phyloP scores from a whole-genome alignment of 2,113 vertebrate species.

The Ovis canadensis region DNA sequence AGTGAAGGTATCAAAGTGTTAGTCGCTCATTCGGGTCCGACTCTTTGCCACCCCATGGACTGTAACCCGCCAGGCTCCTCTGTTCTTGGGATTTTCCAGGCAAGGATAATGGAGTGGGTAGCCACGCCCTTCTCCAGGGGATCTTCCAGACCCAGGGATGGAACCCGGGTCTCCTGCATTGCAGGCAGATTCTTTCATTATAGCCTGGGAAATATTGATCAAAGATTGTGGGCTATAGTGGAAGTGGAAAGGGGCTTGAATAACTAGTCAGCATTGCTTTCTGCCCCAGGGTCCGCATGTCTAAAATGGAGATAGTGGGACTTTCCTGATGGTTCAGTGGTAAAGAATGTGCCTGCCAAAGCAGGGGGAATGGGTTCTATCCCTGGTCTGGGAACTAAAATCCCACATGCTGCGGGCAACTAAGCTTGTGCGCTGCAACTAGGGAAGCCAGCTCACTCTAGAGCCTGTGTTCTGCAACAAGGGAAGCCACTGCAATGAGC shows the following conservation, averaged over 20 bases:
- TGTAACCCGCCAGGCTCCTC: background rate
- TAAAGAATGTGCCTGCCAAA: background rate
- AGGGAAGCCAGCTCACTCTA: background rate
- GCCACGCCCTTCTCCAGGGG: background rate
- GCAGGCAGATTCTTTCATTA: background rate
- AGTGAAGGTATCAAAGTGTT: background rate
- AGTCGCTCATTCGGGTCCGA: background rate
- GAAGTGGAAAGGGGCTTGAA: background rate
- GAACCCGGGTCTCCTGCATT: background rate
- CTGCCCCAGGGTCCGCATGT: background rate
- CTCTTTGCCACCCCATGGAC: background rate
- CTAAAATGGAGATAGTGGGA: background rate
- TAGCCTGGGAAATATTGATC: background rate
- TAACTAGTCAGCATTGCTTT: background rate
- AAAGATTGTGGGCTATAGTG: background rate
- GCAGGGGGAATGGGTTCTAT: background rate
- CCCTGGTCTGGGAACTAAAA: background rate
- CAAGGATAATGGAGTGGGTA: background rate
- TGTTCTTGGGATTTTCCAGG: background rate
- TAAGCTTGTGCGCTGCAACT: background rate
- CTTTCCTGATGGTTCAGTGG: background rate
- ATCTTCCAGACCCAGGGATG: background rate
- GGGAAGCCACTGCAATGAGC: background rate
- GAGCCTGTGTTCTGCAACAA: background rate
- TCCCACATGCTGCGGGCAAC: rapidly evolving